A percentile compares a stretch with the other conserved stretches of the same genome.
These are phyloP conservation scores for Fopius arisanus DNA, from an alignment of 1,140 invertebrate species.

Conservation along the genomic window DNA sequence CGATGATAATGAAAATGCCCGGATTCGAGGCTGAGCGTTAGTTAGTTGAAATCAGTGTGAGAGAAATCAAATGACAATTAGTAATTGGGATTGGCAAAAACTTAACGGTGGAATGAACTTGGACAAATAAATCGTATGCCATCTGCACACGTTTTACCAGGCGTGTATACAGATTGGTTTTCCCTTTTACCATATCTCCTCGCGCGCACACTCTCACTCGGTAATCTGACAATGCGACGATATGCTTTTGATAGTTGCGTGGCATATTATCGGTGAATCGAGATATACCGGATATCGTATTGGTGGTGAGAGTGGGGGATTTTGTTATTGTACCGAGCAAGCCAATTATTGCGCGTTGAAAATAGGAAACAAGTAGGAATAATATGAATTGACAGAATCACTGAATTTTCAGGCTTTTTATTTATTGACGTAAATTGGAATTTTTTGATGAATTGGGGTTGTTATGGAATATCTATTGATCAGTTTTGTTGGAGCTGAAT, in stretches of 20 bases:
- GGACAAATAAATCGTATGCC: conserved; percentile 24
- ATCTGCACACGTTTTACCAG: neutral
- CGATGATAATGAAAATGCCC: neutral
- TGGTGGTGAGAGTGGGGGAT: neutral
- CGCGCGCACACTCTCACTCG: neutral
- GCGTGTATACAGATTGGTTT: neutral
- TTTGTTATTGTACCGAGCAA: conserved; percentile 11
- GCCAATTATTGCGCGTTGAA: conserved; percentile 7
- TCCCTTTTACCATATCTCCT: neutral
- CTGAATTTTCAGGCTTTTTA: neutral
- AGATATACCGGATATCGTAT: neutral
- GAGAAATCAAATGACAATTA: conserved; percentile 13
- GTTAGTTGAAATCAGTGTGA: neutral
- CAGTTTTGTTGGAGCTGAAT: neutral
- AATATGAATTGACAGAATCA: neutral
- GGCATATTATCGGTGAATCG: conserved; percentile 6
- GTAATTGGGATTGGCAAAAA: conserved; percentile 30
- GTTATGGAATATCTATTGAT: neutral
- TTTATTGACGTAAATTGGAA: neutral
- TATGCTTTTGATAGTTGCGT: conserved; percentile 17
- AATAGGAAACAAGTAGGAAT: conserved; percentile 4
- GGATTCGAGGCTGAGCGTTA: neutral
- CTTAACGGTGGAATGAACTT: conserved; percentile 26
- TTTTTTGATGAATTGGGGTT: neutral
- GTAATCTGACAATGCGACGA: conserved; percentile 9